Base-by-base conservation (phyloP, 2,888 invertebrate species). In the Panzeria rudis region DNA sequence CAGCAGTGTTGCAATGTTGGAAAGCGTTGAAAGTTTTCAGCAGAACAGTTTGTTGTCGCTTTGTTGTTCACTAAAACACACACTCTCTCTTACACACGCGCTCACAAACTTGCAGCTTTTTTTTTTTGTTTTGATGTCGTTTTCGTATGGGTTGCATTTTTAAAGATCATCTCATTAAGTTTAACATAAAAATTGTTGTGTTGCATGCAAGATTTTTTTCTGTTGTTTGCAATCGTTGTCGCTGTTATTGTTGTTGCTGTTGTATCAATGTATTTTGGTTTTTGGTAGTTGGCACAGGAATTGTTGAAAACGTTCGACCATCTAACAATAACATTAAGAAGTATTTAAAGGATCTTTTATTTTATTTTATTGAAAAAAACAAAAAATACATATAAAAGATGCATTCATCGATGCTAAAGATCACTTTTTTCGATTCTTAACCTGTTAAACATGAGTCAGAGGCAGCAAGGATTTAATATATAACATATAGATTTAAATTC, bases 161-260 rank as follows among this genome's bases (percentile, higher is more conserved):
- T 78, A 75, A 79, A 85, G 85, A 85, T 85, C 85, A 85, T 85
- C 85, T 85, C 85, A 85, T 85, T 85, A 85, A 85, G 85, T 85
- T 85, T 71, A 85, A 85, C 85, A 85, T 82, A 82, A 85, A 85
- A 85, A 85, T 85, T 85, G 85, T 85, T 85, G 69, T 85, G 82
- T 85, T 82, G 85, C 85, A 85, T 85, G 85, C 85, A 85, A 85
- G 69, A 69, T 72, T 66, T 64, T 44, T 61, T 75, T 76, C 11
- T 64, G n/a, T 52, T 9, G 35, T 56, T 62, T 64, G 35, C 32
- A 47, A 61, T 73, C 66, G 38, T 32, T 76, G 75, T 59, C 35
- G 50, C 47, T 61, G 23, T 32, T 44, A 15, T 32, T 75, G 20
- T 56, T 38, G 66, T 52, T 64, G 17, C 7, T 71, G 11, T 25